These are phyloP conservation scores for Nannoperca australis DNA, from an alignment of 2,797 vertebrate species.

Conservation along the genomic window DNA sequence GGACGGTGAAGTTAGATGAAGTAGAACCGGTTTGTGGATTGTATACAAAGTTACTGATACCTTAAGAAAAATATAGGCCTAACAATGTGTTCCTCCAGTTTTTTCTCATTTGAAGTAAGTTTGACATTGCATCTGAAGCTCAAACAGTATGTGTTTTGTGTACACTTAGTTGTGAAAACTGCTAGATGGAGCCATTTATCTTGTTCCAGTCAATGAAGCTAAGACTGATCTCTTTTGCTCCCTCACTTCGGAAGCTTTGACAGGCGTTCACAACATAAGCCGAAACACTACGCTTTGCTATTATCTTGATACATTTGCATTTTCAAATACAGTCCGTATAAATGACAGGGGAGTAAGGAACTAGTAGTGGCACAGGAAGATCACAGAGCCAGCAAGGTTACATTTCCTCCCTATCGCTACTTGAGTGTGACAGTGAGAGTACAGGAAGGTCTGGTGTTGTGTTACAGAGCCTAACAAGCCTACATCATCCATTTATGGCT, in stretches of 20 bases:
- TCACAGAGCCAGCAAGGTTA: slow-evolving; percentile 56
- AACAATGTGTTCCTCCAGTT: slow-evolving; percentile 63
- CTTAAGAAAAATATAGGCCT: slow-evolving; percentile 82
- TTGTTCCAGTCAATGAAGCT: slow-evolving; percentile 62
- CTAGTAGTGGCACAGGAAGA: slow-evolving; percentile 56
- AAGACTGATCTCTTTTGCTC: slow-evolving; percentile 51
- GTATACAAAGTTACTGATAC: slow-evolving; percentile 84
- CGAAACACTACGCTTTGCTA: slow-evolving; percentile 53
- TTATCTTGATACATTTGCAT: slow-evolving; percentile 58
- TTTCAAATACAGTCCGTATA: slow-evolving; percentile 59
- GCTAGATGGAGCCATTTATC: slow-evolving; percentile 61
- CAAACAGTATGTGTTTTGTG: slow-evolving; percentile 60
- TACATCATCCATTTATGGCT: slow-evolving; percentile 33
- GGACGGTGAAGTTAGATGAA: slow-evolving; percentile 88
- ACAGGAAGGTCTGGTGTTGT: slow-evolving; percentile 67
- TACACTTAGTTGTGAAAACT: slow-evolving; percentile 58
- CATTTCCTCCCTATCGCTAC: slow-evolving; percentile 50
- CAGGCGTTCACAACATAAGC: slow-evolving; percentile 64
- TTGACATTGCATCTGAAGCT: slow-evolving; percentile 75
- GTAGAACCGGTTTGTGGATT: slow-evolving; percentile 85
- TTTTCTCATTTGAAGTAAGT: slow-evolving; percentile 56
- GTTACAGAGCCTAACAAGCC: slow-evolving; percentile 52
- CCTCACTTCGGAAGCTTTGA: slow-evolving; percentile 58
- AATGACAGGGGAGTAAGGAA: slow-evolving; percentile 60
- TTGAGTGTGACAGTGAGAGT: slow-evolving; percentile 58